phyloP scores from a whole-genome alignment of 2,888 invertebrate species.

The Macropis europaea region DNA sequence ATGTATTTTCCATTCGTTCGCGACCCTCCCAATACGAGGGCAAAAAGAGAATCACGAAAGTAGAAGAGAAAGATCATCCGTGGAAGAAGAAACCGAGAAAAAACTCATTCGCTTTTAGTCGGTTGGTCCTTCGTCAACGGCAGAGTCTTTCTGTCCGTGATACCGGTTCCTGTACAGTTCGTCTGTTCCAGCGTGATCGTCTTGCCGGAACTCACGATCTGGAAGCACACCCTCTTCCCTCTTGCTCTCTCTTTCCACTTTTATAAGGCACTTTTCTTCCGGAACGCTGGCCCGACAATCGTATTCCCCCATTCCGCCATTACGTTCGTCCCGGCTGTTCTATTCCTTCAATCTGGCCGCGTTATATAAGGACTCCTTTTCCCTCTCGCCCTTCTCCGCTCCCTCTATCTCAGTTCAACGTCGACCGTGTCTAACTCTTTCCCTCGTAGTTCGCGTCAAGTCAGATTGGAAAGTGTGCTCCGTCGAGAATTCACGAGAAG shows the following conservation, averaged over 20 bases:
- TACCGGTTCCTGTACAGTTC: constrained; percentile 7
- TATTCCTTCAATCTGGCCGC: constrained; percentile 74
- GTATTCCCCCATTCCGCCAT: constrained; percentile 73
- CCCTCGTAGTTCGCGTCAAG: constrained; percentile 38
- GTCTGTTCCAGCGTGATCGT: constrained; percentile 33
- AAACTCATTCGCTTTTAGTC: neutral
- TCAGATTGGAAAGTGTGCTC: constrained; percentile 59
- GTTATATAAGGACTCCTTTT: constrained; percentile 64
- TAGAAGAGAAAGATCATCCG: neutral
- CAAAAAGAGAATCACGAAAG: neutral
- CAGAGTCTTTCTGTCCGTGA: constrained; percentile 7
- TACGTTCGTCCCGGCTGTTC: constrained; percentile 67
- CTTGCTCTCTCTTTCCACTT: constrained; percentile 56
- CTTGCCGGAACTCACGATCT: constrained; percentile 37
- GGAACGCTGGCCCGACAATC: constrained; percentile 76
- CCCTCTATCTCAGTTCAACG: neutral
- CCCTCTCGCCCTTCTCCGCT: constrained; percentile 7
- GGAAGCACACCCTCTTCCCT: constrained; percentile 36
- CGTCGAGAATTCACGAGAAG: constrained; percentile 51
- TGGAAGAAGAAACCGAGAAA: neutral
- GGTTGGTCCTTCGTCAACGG: constrained; percentile 21
- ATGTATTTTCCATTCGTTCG: constrained; percentile 77
- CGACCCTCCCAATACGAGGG: constrained; percentile 38
- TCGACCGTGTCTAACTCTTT: constrained; percentile 40
- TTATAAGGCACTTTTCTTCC: constrained; percentile 76